Conservation (phyloP, 2,797 vertebrate genomes). For the Amniataba percoides region DNA sequence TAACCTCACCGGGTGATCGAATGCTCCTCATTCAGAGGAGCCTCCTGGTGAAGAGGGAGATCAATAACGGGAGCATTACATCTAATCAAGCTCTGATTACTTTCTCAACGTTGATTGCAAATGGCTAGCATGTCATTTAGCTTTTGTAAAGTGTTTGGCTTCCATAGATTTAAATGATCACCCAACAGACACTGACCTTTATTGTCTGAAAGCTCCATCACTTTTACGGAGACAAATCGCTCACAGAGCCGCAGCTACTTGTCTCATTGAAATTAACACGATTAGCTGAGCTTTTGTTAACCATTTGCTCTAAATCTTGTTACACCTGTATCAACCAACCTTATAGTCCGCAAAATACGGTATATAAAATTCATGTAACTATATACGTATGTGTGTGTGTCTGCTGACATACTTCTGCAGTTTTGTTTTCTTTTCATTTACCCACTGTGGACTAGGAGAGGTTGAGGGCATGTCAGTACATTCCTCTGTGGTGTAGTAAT, state of each 20-base stretch:
- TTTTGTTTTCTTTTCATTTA: constrained; percentile 61
- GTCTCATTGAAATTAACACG: constrained; percentile 32
- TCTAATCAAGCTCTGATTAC: constrained; percentile 81
- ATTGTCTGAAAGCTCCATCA: constrained; percentile 32
- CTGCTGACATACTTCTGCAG: constrained; percentile 9
- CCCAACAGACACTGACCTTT: constrained; percentile 60
- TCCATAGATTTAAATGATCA: constrained; percentile 66
- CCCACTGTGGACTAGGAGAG: constrained; percentile 28
- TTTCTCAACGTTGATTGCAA: constrained; percentile 71
- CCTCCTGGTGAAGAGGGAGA: constrained; percentile 58
- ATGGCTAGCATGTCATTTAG: constrained; percentile 62
- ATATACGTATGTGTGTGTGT: constrained; percentile 6
- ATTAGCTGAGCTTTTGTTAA: constrained; percentile 14
- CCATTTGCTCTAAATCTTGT: constrained; percentile 5
- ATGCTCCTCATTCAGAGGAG: constrained; percentile 66
- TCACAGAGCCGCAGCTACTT: constrained; percentile 4
- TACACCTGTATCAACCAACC: too few species aligned
- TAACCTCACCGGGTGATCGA: constrained; percentile 71
- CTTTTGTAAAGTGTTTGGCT: constrained; percentile 60
- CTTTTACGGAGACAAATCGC: constrained; percentile 35
- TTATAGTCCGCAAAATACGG: too few species aligned
- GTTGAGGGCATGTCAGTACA: constrained; percentile 32
- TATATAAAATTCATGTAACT: constrained; percentile 15
- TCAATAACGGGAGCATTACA: constrained; percentile 71
- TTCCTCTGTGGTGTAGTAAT: constrained; percentile 50